Evolutionary conservation across 1,140 invertebrate species (phyloP), one percentile per base, ranked within the genome.

Genomic region (Bombus cullumanus): DNA sequence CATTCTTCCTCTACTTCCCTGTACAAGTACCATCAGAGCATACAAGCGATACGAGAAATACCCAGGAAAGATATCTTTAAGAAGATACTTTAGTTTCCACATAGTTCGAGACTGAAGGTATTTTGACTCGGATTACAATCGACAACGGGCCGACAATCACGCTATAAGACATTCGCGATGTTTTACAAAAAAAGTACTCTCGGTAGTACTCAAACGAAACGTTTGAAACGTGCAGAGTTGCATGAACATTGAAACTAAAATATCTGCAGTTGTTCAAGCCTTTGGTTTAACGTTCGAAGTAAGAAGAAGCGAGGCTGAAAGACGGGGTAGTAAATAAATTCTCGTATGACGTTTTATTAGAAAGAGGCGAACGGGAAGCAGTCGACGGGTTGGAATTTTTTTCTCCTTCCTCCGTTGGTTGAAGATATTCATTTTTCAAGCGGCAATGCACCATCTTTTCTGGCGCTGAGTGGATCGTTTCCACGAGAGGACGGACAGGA

Each of bases 401-500:
- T 79, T 47, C 41, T 74, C 12, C 22, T 64, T 10, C n/a, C 37
- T 71, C 28, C 43, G 66, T 39, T 80, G 28, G 18, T 53, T 22
- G 57, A 82, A 78, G 85, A 81, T 89, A 89, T 90, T 87, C 88
- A 90, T 90, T 90, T 90, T 89, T 90, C 89, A 90, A 89, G 74
- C 78, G 64, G 86, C 89, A 69, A 64, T 85, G 86, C 86, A 87
- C 81, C 86, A 90, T 90, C 88, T 77, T 90, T 89, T 78, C 86
- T 81, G 76, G 73, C 84, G 53, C 53, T 57, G 81, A 90, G 81
- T 87, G 89, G 83, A 90, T 90, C 89, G 85, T 90, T 84, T 85
- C 78, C 57, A 37, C 53, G 77, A n/a, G 64, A 85, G 83, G 78
- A 90, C 81, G 81, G 74, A 80, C 73, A 77, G 81, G 74, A 62